Base-by-base conservation (phyloP, 1,140 invertebrate species). In the Coenobita brevimanus region DNA sequence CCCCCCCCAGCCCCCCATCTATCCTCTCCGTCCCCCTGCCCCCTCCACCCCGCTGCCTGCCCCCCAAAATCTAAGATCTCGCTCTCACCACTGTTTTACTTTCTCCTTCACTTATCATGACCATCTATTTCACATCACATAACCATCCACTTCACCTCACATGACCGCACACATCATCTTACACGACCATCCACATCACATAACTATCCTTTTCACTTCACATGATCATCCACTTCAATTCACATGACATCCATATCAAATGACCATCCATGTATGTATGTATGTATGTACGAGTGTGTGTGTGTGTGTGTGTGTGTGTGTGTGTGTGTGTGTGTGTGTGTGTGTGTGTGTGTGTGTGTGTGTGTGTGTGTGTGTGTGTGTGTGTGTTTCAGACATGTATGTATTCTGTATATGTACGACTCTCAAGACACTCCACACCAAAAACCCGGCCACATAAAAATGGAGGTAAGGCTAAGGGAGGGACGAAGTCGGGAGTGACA, bases 361-460 rank as follows among this genome's bases (percentile, higher is more conserved):
- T 38, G 13, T 38, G 27, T 60, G 27, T 80, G 27, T 36, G 30
- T 30, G 15, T 62, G 13, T 62, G 27, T 60, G 24, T 57, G 38
- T 60, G 36, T 73, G 36, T 73, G 36, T 73, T 73, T 24, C 38
- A 41, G 27, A 41, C 38, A 41, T 73, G 27, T 38, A 41, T 38
- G 36, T 73, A 41, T 73, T 50, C 46, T 50, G 6, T 17, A 50
- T 50, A 50, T 6, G 46, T n/a, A 17, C 17, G 46, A 50, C 46
- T 17, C 17, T 6, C 6, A 50, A 30, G 67, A 33, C 24, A 8
- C n/a, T 69, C 24, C 15, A 30, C 13, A 27, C 67, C 24, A 62
- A 62, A 62, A 62, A n/a, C 60, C n/a, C n/a, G n/a, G n/a, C 30
- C 67, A 69, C 67, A 69, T 69, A 69, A 69, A 36, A 69, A 27